phyloP scores from a whole-genome alignment of 2,888 invertebrate species.

The Mellilla xanthometata region DNA sequence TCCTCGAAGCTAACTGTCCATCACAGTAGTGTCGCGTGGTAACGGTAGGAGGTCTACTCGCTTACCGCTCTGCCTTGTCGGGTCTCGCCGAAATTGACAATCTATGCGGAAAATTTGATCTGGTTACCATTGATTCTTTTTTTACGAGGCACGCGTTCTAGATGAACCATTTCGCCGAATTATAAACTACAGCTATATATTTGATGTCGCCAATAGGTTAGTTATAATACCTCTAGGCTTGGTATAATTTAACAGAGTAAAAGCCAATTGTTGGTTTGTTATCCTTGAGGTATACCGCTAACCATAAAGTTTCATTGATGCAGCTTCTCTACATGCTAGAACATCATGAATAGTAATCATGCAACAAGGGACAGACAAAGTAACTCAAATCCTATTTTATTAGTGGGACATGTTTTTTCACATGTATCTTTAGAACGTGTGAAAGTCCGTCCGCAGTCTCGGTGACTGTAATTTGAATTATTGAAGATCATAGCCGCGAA shows the following conservation, averaged over 20 bases:
- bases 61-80: constrained; percentile 11
- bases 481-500: constrained; percentile 17
- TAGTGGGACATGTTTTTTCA: constrained; percentile 13
- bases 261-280: not conserved
- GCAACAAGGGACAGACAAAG: not conserved
- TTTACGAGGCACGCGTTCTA: constrained; percentile 23
- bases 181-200: constrained; percentile 16
- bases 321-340: not conserved
- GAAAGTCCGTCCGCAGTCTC: constrained; percentile 9
- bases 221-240: too few relatives aligned
- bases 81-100: constrained; percentile 24
- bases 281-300: constrained; percentile 1
- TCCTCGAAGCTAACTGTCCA: constrained; percentile 13
- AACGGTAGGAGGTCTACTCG: constrained; percentile 20
- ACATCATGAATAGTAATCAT: constrained; percentile 6
- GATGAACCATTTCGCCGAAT: constrained; percentile 19
- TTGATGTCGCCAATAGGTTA: constrained; percentile 2
- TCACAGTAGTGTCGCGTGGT: constrained; percentile 17
- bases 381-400: constrained; percentile 10
- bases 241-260: not conserved
- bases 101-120: constrained; percentile 31
- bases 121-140: constrained; percentile 24
- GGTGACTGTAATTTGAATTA: constrained; percentile 19
- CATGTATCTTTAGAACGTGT: constrained; percentile 14
- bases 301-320: constrained; percentile 1